Percentiles rank a stretch among this genome's conserved stretches.
Conservation (phyloP, 2,888 invertebrate genomes). For the Melanophora roralis region DNA sequence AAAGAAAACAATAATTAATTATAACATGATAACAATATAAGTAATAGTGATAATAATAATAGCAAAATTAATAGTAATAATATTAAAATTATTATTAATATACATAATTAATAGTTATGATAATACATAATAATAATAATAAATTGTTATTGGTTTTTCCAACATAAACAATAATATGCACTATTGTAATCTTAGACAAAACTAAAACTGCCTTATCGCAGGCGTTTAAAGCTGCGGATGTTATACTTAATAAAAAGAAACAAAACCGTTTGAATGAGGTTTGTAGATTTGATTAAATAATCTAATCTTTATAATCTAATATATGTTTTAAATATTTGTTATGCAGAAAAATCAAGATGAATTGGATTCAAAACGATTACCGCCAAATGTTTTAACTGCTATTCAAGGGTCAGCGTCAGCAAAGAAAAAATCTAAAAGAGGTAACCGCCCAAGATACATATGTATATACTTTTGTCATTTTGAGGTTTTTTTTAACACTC, state of each 20-base stretch:
- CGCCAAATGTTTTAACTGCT: slow-evolving; percentile 54
- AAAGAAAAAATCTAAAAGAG: slow-evolving; percentile 49
- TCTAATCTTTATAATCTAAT: neutral
- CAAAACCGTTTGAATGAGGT: slow-evolving; percentile 1
- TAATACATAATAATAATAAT: too few species aligned
- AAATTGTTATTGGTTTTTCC: too few species aligned
- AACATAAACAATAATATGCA: neutral
- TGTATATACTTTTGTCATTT: too few species aligned
- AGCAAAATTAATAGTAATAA: too few species aligned
- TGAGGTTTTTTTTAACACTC: too few species aligned
- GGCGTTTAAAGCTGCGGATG: slow-evolving; percentile 63
- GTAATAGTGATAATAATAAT: too few species aligned
- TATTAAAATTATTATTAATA: too few species aligned
- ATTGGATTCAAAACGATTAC: slow-evolving; percentile 48
- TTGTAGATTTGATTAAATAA: neutral
- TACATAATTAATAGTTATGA: too few species aligned
- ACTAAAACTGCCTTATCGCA: slow-evolving; percentile 62
- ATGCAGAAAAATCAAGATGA: slow-evolving; percentile 24
- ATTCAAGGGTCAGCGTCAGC: slow-evolving; percentile 21
- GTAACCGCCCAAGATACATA: slow-evolving; percentile 4
- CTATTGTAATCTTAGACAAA: slow-evolving; percentile 63
- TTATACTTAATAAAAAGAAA: slow-evolving; percentile 46
- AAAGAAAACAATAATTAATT: too few species aligned
- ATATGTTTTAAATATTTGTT: neutral
- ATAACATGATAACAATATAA: too few species aligned